phyloP scores from a whole-genome alignment of 2,113 vertebrate genomes.

The Datnioides undecimradiatus region DNA sequence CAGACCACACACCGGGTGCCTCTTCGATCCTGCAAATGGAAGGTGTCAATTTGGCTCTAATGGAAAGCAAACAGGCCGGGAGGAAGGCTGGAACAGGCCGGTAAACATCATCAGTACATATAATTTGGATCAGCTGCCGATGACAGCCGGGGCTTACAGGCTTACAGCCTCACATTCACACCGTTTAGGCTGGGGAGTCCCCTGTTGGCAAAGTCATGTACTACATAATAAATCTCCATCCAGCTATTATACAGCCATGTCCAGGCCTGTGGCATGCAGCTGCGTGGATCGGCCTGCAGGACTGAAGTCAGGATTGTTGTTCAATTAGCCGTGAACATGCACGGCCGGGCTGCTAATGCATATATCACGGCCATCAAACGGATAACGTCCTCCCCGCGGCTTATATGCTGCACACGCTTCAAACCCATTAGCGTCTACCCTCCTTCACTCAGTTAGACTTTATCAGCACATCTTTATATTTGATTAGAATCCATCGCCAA shows the following conservation, averaged over 20 bases:
- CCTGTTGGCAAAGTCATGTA: constrained; percentile 27
- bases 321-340: constrained; percentile 32
- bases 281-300: background rate
- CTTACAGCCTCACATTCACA: constrained; percentile 2
- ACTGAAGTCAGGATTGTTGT: constrained; percentile 29
- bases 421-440: constrained; percentile 40
- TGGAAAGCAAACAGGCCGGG: constrained; percentile 52
- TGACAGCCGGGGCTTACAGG: constrained; percentile 30
- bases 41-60: constrained; percentile 50
- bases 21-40: constrained; percentile 36
- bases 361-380: constrained; percentile 5
- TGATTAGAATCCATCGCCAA: constrained; percentile 48
- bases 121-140: constrained; percentile 59
- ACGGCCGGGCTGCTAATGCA: constrained; percentile 38
- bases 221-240: constrained; percentile 7
- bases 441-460: constrained; percentile 20
- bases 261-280: background rate
- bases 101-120: constrained; percentile 53
- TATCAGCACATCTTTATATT: constrained; percentile 56
- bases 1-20: constrained; percentile 26
- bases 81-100: constrained; percentile 14
- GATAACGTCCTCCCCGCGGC: background rate
- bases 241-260: background rate
- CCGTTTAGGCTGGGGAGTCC: constrained; percentile 2
- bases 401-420: background rate